Conservation (phyloP, 2,888 invertebrate species). For the Chymomyza fuscimana region DNA sequence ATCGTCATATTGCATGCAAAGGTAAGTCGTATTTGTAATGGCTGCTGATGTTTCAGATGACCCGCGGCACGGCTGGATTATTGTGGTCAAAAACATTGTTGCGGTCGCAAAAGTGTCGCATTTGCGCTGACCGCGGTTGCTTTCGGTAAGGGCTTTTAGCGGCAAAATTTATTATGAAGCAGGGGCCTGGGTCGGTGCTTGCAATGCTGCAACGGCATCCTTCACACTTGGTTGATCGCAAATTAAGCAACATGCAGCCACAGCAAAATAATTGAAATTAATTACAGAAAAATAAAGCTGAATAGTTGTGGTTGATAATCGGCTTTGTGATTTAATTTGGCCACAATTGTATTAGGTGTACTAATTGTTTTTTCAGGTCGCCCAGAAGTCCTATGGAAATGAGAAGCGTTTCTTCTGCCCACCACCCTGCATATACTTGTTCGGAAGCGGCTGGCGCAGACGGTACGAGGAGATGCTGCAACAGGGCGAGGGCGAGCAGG, state of each 20-base stretch:
- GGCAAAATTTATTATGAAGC: background rate
- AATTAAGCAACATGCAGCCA: conserved; percentile 66
- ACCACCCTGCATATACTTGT: conserved; percentile 98
- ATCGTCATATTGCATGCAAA: conserved; percentile 99
- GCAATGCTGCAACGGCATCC: conserved; percentile 60
- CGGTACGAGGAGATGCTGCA: conserved; percentile 95
- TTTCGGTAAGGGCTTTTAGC: conserved; percentile 23
- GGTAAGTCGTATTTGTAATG: conserved; percentile 65
- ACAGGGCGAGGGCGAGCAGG: conserved; percentile 93
- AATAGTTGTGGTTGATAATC: conserved; percentile 65
- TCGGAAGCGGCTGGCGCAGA: conserved; percentile 98
- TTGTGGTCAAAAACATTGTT: conserved; percentile 25
- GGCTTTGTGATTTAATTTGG: conserved; percentile 25
- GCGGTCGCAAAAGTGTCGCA: conserved; percentile 28
- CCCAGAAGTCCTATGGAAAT: conserved; percentile 99
- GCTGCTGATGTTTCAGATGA: conserved; percentile 17
- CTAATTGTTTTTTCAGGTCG: conserved; percentile 82
- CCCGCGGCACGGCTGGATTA: conserved; percentile 5
- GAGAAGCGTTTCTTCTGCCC: conserved; percentile 99
- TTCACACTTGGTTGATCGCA: conserved; percentile 78
- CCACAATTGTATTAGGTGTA: conserved; percentile 11
- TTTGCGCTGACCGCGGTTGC: conserved; percentile 20
- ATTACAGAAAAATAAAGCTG: conserved; percentile 70
- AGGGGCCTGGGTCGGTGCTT: conserved; percentile 30
- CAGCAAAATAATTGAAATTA: conserved; percentile 76